A percentile compares a stretch with the other conserved stretches of the same genome.
phyloP scores from a whole-genome alignment of 2,888 invertebrate genomes.

The Rhynchonema sp. region DNA sequence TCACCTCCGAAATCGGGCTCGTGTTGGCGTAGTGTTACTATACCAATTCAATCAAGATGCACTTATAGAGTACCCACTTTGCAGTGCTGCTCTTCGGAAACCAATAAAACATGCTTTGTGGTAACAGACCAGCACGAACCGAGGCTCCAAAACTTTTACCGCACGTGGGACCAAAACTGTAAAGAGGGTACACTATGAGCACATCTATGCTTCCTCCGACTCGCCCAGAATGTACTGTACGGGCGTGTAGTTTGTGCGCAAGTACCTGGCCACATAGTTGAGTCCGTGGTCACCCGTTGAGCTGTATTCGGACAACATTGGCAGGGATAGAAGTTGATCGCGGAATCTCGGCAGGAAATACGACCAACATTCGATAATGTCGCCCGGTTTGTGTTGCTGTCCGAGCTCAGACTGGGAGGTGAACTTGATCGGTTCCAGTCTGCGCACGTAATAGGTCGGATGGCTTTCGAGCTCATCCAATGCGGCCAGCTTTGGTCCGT shows the following conservation, averaged over 20 bases:
- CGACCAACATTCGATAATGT: conserved; percentile 9
- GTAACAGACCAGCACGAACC: too few relatives aligned
- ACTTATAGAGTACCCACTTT: too few relatives aligned
- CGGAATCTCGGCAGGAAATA: conserved; percentile 15
- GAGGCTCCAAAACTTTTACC: too few relatives aligned
- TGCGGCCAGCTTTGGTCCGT: conserved; percentile 12
- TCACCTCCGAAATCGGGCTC: too few relatives aligned
- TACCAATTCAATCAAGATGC: too few relatives aligned
- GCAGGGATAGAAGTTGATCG: conserved; percentile 8
- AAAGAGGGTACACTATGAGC: too few relatives aligned
- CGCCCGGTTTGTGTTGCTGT: conserved; percentile 5
- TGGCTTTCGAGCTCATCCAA: conserved; percentile 21
- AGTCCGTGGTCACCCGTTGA: conserved; percentile 14
- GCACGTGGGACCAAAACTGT: too few relatives aligned
- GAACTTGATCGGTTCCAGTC: not conserved
- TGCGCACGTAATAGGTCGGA: conserved; percentile 3
- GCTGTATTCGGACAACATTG: conserved; percentile 11
- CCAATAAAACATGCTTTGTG: too few relatives aligned
- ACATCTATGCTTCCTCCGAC: not conserved
- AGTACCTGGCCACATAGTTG: conserved; percentile 15
- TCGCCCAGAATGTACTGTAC: not conserved
- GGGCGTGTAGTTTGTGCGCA: not conserved
- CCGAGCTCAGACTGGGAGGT: not conserved
- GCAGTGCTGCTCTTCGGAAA: too few relatives aligned
- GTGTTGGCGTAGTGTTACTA: too few relatives aligned